Evolutionary conservation across 2,113 vertebrate species (phyloP), one percentile per base, ranked within the genome.

Genomic region (Aegypius monachus): DNA sequence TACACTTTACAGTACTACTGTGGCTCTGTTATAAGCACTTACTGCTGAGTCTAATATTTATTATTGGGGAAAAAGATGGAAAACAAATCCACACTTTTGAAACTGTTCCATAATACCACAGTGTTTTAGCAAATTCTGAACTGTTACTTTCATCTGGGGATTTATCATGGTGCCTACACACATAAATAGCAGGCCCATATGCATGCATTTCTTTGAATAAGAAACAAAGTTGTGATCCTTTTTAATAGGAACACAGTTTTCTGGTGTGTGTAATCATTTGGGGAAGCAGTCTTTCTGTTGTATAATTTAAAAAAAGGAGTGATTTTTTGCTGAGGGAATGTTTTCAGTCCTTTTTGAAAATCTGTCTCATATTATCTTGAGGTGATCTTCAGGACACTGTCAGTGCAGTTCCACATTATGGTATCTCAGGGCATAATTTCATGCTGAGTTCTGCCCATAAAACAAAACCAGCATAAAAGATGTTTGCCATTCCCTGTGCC

Each of bases 81-180:
- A 96, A 97, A 94, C 56, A 89, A 95, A 96, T 87, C 86, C 52
- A 81, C 34, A 19, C 43, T 74, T 72, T 65, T 84, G 56, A 84
- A 95, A 81, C 47, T 43, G 63, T 88, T 95, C 68, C 71, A 71
- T 58, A 81, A 77, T 26, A 68, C 16, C 45, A 92, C 6, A 72
- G 38, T 43, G 45, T 48, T 88, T 90, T 74, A 93, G 63, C 50
- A 90, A 86, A 90, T 93, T 88, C 82, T 86, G 63, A 92, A 55
- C 45, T 45, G 20, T 25, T 90, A 78, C 38, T 93, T 93, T 95
- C 59, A 71, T 63, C 84, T 9, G 5, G 88, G 62, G 66, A 89
- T 89, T 88, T 88, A 80, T 88, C 53, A 43, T 52, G 36, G 79
- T 87, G 53, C 43, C 40, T 93, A 90, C 45, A 73, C 45, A 82